These are phyloP conservation scores for Nesoenas mayeri DNA, from an alignment of 2,113 vertebrate species.

Conservation along the genomic window DNA sequence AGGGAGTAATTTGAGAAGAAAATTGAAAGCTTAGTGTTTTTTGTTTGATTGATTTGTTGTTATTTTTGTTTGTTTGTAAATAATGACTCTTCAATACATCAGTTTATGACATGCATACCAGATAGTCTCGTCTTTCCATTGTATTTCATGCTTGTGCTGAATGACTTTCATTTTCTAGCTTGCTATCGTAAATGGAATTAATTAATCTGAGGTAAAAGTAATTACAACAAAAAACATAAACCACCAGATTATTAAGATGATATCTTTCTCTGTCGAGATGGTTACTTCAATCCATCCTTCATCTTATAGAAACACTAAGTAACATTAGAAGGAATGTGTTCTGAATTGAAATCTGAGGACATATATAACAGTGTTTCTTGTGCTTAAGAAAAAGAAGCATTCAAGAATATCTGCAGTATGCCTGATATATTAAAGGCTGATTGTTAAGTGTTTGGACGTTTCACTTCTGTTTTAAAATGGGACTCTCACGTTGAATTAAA, in stretches of 20 bases:
- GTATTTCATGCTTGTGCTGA: conserved; percentile 20
- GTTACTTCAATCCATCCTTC: conserved; percentile 49
- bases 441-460: background rate
- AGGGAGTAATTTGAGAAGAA: background rate
- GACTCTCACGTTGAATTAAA: background rate
- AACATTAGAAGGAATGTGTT: background rate
- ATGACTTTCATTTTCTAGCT: conserved; percentile 47
- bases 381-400: background rate
- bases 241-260: conserved; percentile 64
- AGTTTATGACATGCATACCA: background rate
- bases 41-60: no score
- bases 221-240: conserved; percentile 68
- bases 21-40: background rate
- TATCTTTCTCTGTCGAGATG: conserved; percentile 48
- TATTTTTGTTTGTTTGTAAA: background rate
- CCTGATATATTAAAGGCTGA: background rate
- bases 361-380: background rate
- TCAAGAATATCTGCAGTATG: background rate
- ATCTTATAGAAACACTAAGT: background rate
- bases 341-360: conserved; percentile 31
- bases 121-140: conserved; percentile 37
- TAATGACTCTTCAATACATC: background rate
- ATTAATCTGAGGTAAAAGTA: conserved; percentile 65
- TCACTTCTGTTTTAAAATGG: background rate
- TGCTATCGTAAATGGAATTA: conserved; percentile 63